These are phyloP conservation scores for Druon quercuslanigerum DNA, from an alignment of 1,140 invertebrate genomes.

Conservation along the genomic window DNA sequence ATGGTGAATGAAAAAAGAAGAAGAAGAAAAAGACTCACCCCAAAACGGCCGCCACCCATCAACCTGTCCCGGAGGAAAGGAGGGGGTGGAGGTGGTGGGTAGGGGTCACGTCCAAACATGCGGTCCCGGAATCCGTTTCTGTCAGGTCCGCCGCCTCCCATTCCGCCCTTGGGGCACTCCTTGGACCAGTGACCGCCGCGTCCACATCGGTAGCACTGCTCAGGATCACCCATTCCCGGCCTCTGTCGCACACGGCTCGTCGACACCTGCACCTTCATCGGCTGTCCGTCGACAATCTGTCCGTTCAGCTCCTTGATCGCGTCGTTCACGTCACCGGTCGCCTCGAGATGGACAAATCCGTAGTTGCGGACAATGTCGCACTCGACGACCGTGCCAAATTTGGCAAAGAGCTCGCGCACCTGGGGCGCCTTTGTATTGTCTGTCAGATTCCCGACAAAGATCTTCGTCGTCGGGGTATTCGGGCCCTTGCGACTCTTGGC, in stretches of 20 bases:
- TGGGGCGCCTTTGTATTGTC: slow-evolving; percentile 92
- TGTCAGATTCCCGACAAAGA: slow-evolving; percentile 92
- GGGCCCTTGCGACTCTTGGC: slow-evolving; percentile 90
- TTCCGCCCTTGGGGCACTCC: slow-evolving; percentile 87
- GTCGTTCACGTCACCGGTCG: slow-evolving; percentile 87
- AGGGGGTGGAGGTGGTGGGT: slow-evolving; percentile 88
- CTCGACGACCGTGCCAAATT: slow-evolving; percentile 91
- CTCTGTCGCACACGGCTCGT: slow-evolving; percentile 93
- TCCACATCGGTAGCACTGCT: slow-evolving; percentile 95
- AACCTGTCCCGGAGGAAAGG: slow-evolving; percentile 90
- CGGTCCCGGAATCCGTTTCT: slow-evolving; percentile 88
- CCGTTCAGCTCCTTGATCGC: slow-evolving; percentile 91
- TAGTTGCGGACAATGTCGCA: slow-evolving; percentile 94
- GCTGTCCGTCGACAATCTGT: slow-evolving; percentile 88
- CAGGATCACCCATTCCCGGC: slow-evolving; percentile 96
- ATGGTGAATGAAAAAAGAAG: too few relatives aligned
- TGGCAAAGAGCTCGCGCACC: slow-evolving; percentile 90
- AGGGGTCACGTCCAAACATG: slow-evolving; percentile 89
- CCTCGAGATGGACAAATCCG: slow-evolving; percentile 92
- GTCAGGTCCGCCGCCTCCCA: slow-evolving; percentile 81
- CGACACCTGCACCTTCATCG: slow-evolving; percentile 92
- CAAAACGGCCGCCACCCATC: slow-evolving; percentile 85
- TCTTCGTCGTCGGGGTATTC: slow-evolving; percentile 90
- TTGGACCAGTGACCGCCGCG: slow-evolving; percentile 96
- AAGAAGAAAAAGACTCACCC: slow-evolving; percentile 78